Evolutionary conservation across 2,797 vertebrate species (phyloP).

Genomic region (Lerista edwardsae): DNA sequence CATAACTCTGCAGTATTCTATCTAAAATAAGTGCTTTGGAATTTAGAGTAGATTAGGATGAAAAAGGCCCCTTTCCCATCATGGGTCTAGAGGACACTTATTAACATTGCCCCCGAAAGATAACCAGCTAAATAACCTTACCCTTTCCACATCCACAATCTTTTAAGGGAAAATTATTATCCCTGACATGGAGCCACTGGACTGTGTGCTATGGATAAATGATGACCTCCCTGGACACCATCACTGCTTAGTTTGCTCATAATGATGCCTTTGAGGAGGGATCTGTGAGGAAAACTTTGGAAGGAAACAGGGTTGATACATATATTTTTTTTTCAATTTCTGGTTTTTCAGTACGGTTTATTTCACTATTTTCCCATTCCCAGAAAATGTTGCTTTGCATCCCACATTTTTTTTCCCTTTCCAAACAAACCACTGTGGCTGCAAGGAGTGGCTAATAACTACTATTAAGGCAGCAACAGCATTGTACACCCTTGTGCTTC

Average conservation of each 20-base stretch:
- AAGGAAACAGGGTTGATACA: background rate
- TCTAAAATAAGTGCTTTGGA: conserved; percentile 20
- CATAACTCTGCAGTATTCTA: conserved; percentile 17
- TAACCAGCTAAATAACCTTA: conserved; percentile 43
- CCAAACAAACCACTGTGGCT: background rate
- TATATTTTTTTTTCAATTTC: background rate
- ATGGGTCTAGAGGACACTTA: conserved; percentile 32
- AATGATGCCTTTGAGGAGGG: conserved; percentile 2
- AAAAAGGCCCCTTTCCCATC: conserved; percentile 8
- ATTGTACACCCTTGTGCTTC: background rate
- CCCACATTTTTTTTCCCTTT: background rate
- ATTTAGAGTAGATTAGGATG: conserved; percentile 16
- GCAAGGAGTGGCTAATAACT: background rate
- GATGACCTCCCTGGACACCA: conserved; percentile 5
- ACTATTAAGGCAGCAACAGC: background rate
- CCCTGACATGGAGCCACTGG: conserved; percentile 25
- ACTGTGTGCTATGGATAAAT: conserved; percentile 20
- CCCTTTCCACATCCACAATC: conserved; percentile 34
- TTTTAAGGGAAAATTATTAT: conserved; percentile 33
- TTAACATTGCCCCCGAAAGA: conserved; percentile 33
- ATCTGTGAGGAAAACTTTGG: background rate
- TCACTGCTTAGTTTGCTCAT: conserved; percentile 10
- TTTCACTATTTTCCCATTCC: background rate
- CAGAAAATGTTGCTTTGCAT: background rate
- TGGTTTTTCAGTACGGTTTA: background rate